Percentiles rank a stretch among this genome's conserved stretches.
These are phyloP conservation scores for Coelopa pilipes DNA, from an alignment of 2,888 invertebrate genomes.

Conservation along the genomic window DNA sequence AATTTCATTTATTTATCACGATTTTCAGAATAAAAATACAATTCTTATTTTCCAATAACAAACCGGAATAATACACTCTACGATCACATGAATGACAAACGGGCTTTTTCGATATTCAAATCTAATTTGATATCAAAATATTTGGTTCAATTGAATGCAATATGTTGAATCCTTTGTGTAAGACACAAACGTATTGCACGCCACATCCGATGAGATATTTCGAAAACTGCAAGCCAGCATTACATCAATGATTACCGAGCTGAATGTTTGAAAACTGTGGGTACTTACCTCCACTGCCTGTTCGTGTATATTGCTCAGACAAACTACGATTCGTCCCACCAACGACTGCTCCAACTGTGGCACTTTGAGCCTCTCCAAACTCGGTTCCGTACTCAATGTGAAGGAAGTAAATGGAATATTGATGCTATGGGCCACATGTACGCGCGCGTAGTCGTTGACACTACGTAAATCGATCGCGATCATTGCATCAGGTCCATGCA, in stretches of 20 bases:
- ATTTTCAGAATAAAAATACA: neutral
- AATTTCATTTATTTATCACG: slow-evolving; percentile 11
- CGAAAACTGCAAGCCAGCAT: slow-evolving; percentile 77
- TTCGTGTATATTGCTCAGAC: slow-evolving; percentile 83
- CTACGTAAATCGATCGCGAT: slow-evolving; percentile 77
- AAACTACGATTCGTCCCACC: slow-evolving; percentile 76
- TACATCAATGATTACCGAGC: slow-evolving; percentile 7
- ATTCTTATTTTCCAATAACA: neutral
- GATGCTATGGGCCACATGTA: slow-evolving; percentile 82
- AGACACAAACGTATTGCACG: slow-evolving; percentile 82
- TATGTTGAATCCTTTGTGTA: slow-evolving; percentile 89
- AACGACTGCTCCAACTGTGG: slow-evolving; percentile 71
- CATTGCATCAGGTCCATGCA: slow-evolving; percentile 70
- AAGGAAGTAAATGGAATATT: slow-evolving; percentile 90
- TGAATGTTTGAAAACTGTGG: neutral
- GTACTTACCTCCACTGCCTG: slow-evolving; percentile 77
- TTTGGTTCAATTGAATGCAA: slow-evolving; percentile 75
- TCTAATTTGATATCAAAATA: slow-evolving; percentile 63
- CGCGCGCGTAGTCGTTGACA: slow-evolving; percentile 73
- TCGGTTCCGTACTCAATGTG: slow-evolving; percentile 74
- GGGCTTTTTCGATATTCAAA: too few relatives aligned
- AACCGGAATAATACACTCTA: neutral
- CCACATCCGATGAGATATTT: slow-evolving; percentile 83
- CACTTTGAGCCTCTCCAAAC: slow-evolving; percentile 77
- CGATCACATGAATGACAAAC: too few relatives aligned